A percentile compares a stretch with the other conserved stretches of the same genome.
These are phyloP conservation scores for Rhagologus leucostigma DNA, from an alignment of 2,113 vertebrate species.

Conservation along the genomic window DNA sequence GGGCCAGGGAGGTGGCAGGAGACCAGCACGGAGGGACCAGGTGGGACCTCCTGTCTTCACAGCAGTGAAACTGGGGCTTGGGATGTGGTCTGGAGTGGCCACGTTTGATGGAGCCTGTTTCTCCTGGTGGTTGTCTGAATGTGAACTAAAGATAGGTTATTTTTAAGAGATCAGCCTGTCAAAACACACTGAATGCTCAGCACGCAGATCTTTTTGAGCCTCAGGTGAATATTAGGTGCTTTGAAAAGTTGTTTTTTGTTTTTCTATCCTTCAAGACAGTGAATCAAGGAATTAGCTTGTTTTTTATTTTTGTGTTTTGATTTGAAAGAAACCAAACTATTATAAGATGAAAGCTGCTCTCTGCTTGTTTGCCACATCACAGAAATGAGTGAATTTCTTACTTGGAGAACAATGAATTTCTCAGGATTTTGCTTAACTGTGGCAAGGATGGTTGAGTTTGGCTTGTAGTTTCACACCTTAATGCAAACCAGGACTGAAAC, in stretches of 20 bases:
- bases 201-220: neutral
- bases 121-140: neutral
- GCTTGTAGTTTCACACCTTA: neutral
- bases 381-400: neutral
- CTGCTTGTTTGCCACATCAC: neutral
- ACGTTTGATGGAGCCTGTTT: rapidly evolving
- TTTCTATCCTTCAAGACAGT: neutral
- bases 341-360: neutral
- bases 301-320: neutral
- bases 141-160: neutral
- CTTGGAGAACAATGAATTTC: neutral
- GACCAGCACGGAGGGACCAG: rapidly evolving
- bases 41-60: neutral
- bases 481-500: neutral
- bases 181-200: neutral
- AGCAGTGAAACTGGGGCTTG: neutral
- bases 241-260: neutral
- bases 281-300: neutral
- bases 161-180: neutral
- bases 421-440: neutral
- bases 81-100: neutral
- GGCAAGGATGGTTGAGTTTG: neutral
- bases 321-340: neutral
- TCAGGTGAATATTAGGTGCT: neutral
- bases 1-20: neutral